These are phyloP conservation scores for Umimayanthus chanpuru DNA, from an alignment of 92 coral and sea anemone genomes.

Conservation along the genomic window DNA sequence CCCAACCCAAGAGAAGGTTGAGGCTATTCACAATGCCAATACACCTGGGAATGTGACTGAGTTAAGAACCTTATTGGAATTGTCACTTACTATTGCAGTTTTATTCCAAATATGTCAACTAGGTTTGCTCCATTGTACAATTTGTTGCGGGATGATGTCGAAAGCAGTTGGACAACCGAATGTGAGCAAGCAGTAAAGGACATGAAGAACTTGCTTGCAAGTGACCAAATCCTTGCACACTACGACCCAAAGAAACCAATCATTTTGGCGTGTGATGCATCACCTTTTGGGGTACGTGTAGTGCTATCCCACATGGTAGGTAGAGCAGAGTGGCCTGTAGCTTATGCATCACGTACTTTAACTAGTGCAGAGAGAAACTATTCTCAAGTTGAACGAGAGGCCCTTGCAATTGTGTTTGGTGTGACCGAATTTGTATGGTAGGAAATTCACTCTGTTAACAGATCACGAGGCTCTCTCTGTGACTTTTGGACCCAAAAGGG, in stretches of 20 bases:
- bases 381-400: slow-evolving; percentile 58
- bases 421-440: slow-evolving; percentile 44
- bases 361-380: slow-evolving; percentile 22
- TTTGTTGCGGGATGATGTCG: slow-evolving; percentile 44
- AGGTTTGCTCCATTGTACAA: slow-evolving; percentile 43
- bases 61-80: slow-evolving; percentile 3
- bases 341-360: slow-evolving; percentile 58
- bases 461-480: slow-evolving; percentile 55
- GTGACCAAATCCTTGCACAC: neutral
- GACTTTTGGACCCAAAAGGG: slow-evolving; percentile 8
- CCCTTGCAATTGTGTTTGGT: slow-evolving; percentile 52
- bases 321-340: slow-evolving; percentile 54
- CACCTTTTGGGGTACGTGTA: slow-evolving; percentile 20
- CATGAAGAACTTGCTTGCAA: too few species aligned
- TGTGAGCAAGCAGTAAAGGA: slow-evolving; percentile 52
- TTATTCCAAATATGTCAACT: slow-evolving; percentile 49
- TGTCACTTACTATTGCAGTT: too few species aligned
- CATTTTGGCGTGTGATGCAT: slow-evolving; percentile 48
- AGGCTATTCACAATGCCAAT: neutral
- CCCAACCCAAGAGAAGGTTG: neutral
- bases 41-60: neutral
- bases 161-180: slow-evolving; percentile 48
- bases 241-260: slow-evolving; percentile 58
- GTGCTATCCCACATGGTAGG: slow-evolving; percentile 4
- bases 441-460: slow-evolving; percentile 49